phyloP scores from a whole-genome alignment of 2,888 invertebrate genomes.

The Scaptomyza flava region DNA sequence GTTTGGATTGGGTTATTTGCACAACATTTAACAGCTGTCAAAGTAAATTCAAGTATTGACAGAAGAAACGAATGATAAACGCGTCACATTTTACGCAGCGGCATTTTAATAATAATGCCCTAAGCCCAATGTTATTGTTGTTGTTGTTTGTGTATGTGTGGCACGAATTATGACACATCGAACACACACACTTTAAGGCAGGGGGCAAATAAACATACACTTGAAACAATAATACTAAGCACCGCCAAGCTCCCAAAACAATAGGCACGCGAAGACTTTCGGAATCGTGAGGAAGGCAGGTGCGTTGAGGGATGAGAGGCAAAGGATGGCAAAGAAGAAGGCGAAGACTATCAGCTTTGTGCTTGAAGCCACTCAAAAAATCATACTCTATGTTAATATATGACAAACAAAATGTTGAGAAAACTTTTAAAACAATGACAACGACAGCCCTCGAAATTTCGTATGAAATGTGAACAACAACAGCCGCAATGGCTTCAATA shows the following conservation, averaged over 20 bases:
- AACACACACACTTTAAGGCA: slow-evolving; percentile 41
- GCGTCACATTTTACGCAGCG: slow-evolving; percentile 58
- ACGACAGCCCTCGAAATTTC: slow-evolving; percentile 32
- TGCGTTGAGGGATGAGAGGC: neutral
- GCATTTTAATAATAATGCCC: slow-evolving; percentile 52
- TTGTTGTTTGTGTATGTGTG: neutral
- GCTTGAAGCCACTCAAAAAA: slow-evolving; percentile 69
- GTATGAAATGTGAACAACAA: slow-evolving; percentile 34
- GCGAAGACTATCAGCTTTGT: slow-evolving; percentile 38
- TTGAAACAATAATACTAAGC: slow-evolving; percentile 70
- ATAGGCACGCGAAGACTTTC: slow-evolving; percentile 62
- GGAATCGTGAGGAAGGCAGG: neutral
- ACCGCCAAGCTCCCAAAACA: slow-evolving; percentile 14
- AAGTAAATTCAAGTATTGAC: slow-evolving; percentile 38
- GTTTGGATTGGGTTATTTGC: slow-evolving; percentile 36
- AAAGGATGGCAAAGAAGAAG: neutral
- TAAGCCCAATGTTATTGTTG: slow-evolving; percentile 18
- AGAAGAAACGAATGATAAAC: slow-evolving; percentile 47
- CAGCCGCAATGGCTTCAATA: slow-evolving; percentile 30
- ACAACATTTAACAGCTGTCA: slow-evolving; percentile 57
- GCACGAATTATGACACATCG: slow-evolving; percentile 56
- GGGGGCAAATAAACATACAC: slow-evolving; percentile 50
- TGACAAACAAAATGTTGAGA: slow-evolving; percentile 77
- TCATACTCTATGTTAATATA: slow-evolving; percentile 78
- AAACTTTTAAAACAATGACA: slow-evolving; percentile 56